Conservation (phyloP, 2,797 vertebrate genomes). For the Melanotaenia nigrans region DNA sequence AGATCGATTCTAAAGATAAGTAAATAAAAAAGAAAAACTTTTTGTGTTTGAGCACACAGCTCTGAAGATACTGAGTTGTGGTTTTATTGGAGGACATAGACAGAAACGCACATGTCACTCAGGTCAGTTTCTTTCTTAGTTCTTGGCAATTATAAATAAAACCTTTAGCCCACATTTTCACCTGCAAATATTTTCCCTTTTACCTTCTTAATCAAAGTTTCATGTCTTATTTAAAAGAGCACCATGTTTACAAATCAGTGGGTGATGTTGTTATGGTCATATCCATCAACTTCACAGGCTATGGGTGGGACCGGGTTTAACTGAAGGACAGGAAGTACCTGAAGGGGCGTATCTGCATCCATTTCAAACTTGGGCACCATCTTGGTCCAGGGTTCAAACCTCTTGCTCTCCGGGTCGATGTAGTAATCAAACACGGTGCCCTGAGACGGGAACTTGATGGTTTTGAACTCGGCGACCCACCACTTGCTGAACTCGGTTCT, state of each 20-base stretch:
- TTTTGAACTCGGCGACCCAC: slow-evolving; percentile 95
- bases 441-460: slow-evolving; percentile 94
- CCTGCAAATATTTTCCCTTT: too few relatives aligned
- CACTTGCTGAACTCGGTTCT: slow-evolving; percentile 96
- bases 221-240: too few relatives aligned
- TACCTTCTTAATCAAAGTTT: too few relatives aligned
- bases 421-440: slow-evolving; percentile 96
- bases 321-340: slow-evolving; percentile 79
- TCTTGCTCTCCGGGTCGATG: slow-evolving; percentile 91
- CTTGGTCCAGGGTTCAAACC: slow-evolving; percentile 94
- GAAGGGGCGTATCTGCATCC: slow-evolving; percentile 89
- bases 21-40: too few relatives aligned
- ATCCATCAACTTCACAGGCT: background rate
- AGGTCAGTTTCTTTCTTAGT: background rate
- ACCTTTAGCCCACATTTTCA: background rate
- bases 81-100: too few relatives aligned
- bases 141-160: background rate
- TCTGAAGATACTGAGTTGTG: too few relatives aligned
- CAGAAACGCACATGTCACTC: too few relatives aligned
- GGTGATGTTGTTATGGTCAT: too few relatives aligned
- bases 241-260: too few relatives aligned
- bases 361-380: slow-evolving; percentile 91
- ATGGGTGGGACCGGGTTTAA: background rate
- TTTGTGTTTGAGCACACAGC: too few relatives aligned
- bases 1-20: too few relatives aligned